Percentiles rank a stretch among this genome's conserved stretches.
These are phyloP conservation scores for Anodontia alba DNA, from an alignment of 2,888 invertebrate species.

Conservation along the genomic window DNA sequence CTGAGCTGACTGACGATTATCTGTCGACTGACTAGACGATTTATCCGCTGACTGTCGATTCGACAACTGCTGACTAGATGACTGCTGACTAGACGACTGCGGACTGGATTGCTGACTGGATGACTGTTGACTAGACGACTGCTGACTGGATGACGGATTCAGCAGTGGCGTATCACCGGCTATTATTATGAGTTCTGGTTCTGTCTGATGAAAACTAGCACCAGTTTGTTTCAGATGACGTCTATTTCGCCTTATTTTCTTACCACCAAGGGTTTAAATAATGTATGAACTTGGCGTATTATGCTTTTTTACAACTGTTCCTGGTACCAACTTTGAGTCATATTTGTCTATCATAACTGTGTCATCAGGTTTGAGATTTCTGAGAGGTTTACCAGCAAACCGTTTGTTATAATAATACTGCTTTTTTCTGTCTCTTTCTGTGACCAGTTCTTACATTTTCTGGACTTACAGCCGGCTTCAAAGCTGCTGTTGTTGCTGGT, in stretches of 20 bases:
- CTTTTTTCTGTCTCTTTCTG: constrained; percentile 19
- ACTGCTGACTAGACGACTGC: background rate
- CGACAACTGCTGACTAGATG: too few relatives aligned
- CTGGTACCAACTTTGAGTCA: constrained; percentile 16
- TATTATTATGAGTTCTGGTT: background rate
- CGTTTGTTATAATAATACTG: constrained; percentile 22
- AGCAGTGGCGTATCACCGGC: background rate
- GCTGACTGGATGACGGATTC: background rate
- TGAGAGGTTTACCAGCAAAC: constrained; percentile 6
- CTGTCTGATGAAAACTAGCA: background rate
- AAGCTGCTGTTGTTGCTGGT: constrained; percentile 22
- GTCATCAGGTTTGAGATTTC: background rate
- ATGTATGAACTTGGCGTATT: constrained; percentile 29
- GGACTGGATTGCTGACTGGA: background rate
- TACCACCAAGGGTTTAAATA: constrained; percentile 27
- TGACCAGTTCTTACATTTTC: background rate
- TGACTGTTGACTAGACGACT: background rate
- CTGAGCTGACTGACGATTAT: too few relatives aligned
- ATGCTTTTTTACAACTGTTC: constrained; percentile 16
- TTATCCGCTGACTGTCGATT: too few relatives aligned
- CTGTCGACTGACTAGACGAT: too few relatives aligned
- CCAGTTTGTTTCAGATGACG: constrained; percentile 3
- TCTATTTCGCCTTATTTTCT: constrained; percentile 29
- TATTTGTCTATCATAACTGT: constrained; percentile 23
- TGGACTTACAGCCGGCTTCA: constrained; percentile 26